Evolutionary conservation across 2,888 invertebrate genomes (phyloP).

Genomic region (Megamerina dolium): DNA sequence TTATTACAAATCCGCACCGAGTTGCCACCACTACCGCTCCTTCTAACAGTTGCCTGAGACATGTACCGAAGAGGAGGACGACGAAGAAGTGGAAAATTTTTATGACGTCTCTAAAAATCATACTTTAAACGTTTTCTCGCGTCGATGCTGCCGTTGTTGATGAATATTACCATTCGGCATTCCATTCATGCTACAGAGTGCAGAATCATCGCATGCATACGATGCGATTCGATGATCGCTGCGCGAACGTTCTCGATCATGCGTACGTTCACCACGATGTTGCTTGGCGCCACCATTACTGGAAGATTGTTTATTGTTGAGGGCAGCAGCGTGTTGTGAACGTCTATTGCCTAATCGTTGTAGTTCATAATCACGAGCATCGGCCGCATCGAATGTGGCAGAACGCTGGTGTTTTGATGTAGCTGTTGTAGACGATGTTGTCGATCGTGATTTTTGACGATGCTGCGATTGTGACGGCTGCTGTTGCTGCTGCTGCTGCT

Average conservation of each 20-base stretch:
- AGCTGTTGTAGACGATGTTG: slow-evolving; percentile 8
- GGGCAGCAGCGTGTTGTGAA: slow-evolving; percentile 36
- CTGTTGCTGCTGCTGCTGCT: slow-evolving; percentile 15
- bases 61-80: slow-evolving; percentile 1
- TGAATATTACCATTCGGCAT: slow-evolving; percentile 23
- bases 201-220: slow-evolving; percentile 37
- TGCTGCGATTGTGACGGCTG: slow-evolving; percentile 4
- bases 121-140: slow-evolving; percentile 50
- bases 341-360: slow-evolving; percentile 42
- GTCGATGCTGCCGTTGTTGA: slow-evolving; percentile 39
- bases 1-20: slow-evolving; percentile 37
- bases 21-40: slow-evolving; percentile 19
- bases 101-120: slow-evolving; percentile 52
- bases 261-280: slow-evolving; percentile 23
- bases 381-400: slow-evolving; percentile 45
- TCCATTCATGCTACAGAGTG: slow-evolving; percentile 13
- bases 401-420: slow-evolving; percentile 33
- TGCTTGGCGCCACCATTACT: slow-evolving; percentile 14
- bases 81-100: slow-evolving; percentile 39
- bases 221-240: slow-evolving; percentile 42
- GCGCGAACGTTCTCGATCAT: slow-evolving; percentile 39
- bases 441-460: slow-evolving; percentile 13
- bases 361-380: slow-evolving; percentile 44
- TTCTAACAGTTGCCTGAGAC: background rate
- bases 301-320: slow-evolving; percentile 19